Evolutionary conservation across 2,113 vertebrate species (phyloP).

Genomic region (Galbula dea): DNA sequence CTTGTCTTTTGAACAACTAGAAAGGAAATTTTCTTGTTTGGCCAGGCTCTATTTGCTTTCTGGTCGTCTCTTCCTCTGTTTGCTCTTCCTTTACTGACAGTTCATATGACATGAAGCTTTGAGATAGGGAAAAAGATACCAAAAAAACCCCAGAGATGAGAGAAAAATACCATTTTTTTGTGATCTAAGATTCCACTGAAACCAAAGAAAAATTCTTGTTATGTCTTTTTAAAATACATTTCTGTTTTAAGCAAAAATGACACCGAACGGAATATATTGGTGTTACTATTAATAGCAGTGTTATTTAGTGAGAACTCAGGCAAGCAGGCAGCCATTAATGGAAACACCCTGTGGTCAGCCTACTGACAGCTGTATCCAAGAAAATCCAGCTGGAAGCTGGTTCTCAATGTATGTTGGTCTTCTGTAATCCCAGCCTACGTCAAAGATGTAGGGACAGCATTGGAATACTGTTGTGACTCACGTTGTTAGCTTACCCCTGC

Average conservation of each 20-base stretch:
- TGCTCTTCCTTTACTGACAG: not conserved
- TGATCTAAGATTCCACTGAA: not conserved
- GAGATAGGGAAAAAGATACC: not conserved
- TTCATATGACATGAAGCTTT: not conserved
- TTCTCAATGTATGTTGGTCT: not conserved
- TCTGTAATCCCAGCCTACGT: not conserved
- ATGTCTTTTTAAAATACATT: not conserved
- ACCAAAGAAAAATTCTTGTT: not conserved
- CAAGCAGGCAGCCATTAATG: not conserved
- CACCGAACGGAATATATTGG: not conserved
- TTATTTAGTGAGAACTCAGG: not conserved
- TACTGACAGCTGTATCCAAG: not conserved
- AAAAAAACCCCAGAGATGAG: accelerated
- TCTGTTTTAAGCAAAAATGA: not conserved
- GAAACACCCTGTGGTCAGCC: not conserved
- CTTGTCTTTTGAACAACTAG: not conserved
- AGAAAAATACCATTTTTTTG: not conserved
- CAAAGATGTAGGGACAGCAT: not conserved
- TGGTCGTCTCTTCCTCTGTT: not conserved
- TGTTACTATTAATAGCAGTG: not conserved
- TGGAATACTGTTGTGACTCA: not conserved
- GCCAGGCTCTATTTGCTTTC: not conserved
- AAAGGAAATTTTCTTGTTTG: not conserved
- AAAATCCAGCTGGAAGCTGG: not conserved
- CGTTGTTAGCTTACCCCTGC: not conserved